phyloP scores from a whole-genome alignment of 2,113 vertebrate genomes.

The Cavia porcellus region DNA sequence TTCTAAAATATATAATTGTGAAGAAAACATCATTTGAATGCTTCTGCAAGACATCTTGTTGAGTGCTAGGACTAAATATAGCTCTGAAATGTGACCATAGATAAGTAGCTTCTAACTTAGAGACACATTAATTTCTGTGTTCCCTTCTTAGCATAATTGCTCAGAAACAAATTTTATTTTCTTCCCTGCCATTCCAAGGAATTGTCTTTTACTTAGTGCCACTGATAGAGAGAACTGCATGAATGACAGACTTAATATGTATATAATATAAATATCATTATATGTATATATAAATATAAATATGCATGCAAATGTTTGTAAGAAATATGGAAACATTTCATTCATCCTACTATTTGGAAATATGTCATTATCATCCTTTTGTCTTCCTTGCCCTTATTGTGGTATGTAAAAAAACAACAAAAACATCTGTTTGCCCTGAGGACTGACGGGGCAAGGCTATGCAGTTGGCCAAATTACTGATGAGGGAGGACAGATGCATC shows the following conservation, averaged over 20 bases:
- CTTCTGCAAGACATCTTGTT: neutral
- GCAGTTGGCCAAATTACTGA: neutral
- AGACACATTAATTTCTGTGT: neutral
- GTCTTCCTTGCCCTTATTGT: neutral
- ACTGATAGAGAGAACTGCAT: neutral
- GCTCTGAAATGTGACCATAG: neutral
- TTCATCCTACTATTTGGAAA: neutral
- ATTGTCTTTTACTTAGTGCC: neutral
- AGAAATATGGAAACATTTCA: neutral
- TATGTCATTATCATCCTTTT: neutral
- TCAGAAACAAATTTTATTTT: neutral
- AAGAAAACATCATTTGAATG: neutral
- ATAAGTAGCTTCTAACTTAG: neutral
- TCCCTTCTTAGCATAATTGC: neutral
- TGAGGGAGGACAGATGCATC: neutral
- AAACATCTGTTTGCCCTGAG: neutral
- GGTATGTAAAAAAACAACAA: neutral
- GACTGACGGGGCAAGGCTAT: neutral
- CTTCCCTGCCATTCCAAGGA: neutral
- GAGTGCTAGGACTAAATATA: neutral
- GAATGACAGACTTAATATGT: neutral
- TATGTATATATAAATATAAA: neutral
- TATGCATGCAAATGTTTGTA: neutral
- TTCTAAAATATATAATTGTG: neutral
- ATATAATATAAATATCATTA: neutral